phyloP scores from a whole-genome alignment of 2,797 vertebrate genomes.

The Heteromormyrus szaboi region DNA sequence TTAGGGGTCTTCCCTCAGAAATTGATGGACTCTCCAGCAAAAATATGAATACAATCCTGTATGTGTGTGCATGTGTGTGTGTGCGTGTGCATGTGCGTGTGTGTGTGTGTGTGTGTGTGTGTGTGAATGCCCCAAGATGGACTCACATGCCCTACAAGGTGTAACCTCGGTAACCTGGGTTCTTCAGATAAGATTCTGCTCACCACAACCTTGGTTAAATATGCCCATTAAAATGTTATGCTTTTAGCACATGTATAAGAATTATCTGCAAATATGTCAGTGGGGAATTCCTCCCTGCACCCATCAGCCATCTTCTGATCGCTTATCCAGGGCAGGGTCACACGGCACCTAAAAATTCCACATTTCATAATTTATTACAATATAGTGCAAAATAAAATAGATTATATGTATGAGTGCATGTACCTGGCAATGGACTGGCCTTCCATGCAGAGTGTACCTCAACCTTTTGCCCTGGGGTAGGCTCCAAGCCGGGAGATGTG shows the following conservation, averaged over 20 bases:
- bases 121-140: neutral
- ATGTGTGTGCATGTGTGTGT: neutral
- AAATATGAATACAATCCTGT: neutral
- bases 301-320: neutral
- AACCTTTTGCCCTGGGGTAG: neutral
- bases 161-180: neutral
- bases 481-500: neutral
- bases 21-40: neutral
- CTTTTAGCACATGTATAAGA: neutral
- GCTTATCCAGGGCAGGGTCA: neutral
- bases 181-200: neutral
- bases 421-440: neutral
- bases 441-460: neutral
- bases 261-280: neutral
- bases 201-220: neutral
- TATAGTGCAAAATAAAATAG: neutral
- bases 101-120: neutral
- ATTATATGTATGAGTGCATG: neutral
- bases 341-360: neutral
- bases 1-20: neutral
- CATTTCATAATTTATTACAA: constrained; percentile 1
- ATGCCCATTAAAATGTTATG: neutral
- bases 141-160: neutral
- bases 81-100: neutral
- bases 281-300: neutral